Evolutionary conservation across 2,888 invertebrate genomes (phyloP).

Genomic region (Microctonus brassicae): DNA sequence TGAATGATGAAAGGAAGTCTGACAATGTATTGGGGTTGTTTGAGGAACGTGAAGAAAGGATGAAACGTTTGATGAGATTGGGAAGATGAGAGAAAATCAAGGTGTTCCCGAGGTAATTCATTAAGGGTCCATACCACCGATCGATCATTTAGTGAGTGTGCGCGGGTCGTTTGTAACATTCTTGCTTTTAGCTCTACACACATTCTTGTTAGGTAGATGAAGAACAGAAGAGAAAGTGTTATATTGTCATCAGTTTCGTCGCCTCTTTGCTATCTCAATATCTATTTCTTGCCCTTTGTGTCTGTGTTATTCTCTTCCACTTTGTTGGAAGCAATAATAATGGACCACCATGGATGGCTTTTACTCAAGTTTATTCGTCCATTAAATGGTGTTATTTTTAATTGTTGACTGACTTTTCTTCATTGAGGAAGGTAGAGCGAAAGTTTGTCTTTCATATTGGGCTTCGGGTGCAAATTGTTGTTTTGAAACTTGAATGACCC

Average conservation of each 20-base stretch:
- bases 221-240: too few relatives aligned
- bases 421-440: neutral
- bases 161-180: neutral
- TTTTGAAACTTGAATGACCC: conserved; percentile 23
- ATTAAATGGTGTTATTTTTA: conserved; percentile 18
- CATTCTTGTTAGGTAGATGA: too few relatives aligned
- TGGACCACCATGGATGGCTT: neutral
- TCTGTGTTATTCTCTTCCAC: neutral
- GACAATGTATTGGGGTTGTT: neutral
- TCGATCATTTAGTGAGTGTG: conserved; percentile 28
- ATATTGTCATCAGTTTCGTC: too few relatives aligned
- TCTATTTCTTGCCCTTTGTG: neutral
- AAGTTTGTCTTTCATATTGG: conserved; percentile 2
- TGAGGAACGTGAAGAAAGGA: neutral
- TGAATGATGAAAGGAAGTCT: too few relatives aligned
- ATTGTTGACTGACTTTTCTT: conserved; percentile 9
- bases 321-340: conserved; percentile 1
- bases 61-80: neutral
- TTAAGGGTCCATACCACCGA: conserved; percentile 6
- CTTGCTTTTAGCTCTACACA: neutral
- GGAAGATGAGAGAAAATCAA: neutral
- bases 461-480: conserved; percentile 1
- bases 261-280: too few relatives aligned
- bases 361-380: conserved; percentile 2
- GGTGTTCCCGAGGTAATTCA: conserved; percentile 16